phyloP scores from a whole-genome alignment of 2,113 vertebrate genomes.

The Nycticorax nycticorax region DNA sequence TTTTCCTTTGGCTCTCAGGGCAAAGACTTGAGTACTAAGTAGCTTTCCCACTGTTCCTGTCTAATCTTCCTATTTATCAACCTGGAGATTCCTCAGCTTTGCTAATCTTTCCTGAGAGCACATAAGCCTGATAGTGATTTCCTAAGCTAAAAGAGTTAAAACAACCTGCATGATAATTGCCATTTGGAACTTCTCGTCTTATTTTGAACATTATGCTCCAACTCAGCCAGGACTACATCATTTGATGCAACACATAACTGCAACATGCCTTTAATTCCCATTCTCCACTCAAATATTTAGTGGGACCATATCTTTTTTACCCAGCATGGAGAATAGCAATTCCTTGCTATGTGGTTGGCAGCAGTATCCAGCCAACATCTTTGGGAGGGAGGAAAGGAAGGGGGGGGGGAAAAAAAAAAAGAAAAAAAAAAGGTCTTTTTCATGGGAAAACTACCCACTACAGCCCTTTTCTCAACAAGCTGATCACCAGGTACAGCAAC shows the following conservation, averaged over 20 bases:
- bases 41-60: conserved; percentile 30
- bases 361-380: too few relatives aligned
- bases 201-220: conserved; percentile 37
- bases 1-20: background rate
- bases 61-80: conserved; percentile 66
- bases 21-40: conserved; percentile 35
- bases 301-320: rapidly evolving
- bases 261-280: background rate
- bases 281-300: background rate
- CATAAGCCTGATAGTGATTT: conserved; percentile 45
- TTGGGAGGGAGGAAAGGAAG: too few relatives aligned
- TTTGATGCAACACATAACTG: background rate
- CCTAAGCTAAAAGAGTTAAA: conserved; percentile 40
- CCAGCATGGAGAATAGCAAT: background rate
- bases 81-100: conserved; percentile 35
- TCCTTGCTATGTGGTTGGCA: background rate
- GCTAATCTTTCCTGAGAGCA: conserved; percentile 40
- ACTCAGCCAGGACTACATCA: background rate
- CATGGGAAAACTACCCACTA: background rate
- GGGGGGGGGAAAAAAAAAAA: too few relatives aligned
- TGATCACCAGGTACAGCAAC: background rate
- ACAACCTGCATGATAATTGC: conserved; percentile 42
- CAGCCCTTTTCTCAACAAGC: background rate
- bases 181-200: conserved; percentile 49
- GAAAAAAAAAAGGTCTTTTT: background rate